Percentiles rank a stretch among this genome's conserved stretches.
Conservation (phyloP, 2,888 invertebrate species). For the Matsumyia berberina region DNA sequence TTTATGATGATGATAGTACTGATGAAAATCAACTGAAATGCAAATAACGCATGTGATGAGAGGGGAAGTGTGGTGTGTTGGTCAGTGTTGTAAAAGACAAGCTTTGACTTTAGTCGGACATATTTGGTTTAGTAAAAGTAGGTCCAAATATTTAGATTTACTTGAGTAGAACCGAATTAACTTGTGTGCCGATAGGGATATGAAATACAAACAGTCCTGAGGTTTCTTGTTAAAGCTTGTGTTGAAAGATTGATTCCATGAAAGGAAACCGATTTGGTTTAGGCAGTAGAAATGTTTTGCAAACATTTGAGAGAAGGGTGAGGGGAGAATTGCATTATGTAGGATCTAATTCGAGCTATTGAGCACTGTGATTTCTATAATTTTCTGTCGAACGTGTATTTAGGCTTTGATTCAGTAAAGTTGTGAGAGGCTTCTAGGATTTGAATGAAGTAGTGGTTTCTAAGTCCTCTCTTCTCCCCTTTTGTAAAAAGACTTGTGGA, state of each 20-base stretch:
- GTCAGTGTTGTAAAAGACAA: background rate
- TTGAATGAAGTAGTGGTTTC: too few species aligned
- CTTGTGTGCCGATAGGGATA: background rate
- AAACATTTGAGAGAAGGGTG: background rate
- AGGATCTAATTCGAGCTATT: too few species aligned
- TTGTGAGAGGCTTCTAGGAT: too few species aligned
- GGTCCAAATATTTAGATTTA: slow-evolving; percentile 41
- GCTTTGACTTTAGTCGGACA: background rate
- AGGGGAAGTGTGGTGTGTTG: slow-evolving; percentile 24
- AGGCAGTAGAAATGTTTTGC: background rate
- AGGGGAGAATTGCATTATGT: background rate
- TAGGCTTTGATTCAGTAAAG: too few species aligned
- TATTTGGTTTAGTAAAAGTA: background rate
- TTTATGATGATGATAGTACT: too few species aligned
- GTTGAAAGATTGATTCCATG: background rate
- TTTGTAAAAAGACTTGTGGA: too few species aligned
- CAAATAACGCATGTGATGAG: slow-evolving; percentile 28
- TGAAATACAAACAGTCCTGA: background rate
- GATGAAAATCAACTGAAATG: slow-evolving; percentile 54
- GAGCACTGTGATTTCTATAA: too few species aligned
- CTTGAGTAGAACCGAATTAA: slow-evolving; percentile 9
- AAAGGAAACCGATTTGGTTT: background rate
- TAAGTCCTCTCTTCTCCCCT: too few species aligned
- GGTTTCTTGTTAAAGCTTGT: background rate
- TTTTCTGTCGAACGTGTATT: too few species aligned